Base-by-base conservation (phyloP, 2,888 invertebrate genomes). In the Dicranocentrus wangi region DNA sequence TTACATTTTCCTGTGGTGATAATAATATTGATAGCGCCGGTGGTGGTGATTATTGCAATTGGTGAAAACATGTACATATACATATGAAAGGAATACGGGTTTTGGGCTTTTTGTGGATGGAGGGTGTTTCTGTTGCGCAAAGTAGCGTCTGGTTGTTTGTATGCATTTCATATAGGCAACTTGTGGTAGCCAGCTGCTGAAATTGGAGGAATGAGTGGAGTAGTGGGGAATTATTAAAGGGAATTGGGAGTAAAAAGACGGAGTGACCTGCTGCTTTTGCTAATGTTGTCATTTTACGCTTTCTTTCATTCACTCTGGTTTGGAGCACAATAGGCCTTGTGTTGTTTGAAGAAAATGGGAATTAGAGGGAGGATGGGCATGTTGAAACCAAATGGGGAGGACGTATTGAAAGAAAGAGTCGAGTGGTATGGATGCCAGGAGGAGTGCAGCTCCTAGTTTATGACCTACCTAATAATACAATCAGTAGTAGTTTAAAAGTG, bases 1-100 rank as follows among this genome's bases (percentile, higher is more conserved):
- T n/a, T n/a, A n/a, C 19, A 55, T 25, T 55, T 23, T 55, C 10
- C 8, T 53, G 17, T 53, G 23, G 19, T 23, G 25, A 23, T 13
- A 55, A 55, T 55, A 25, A 55, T 25, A 55, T 21, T 23, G 25
- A 55, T 55, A 55, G 8, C 55, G 55, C 55, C 55, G 55, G 25
- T n/a, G 55, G 55, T 55, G 55, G 55, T 55, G 55, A 55, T 55
- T 55, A 55, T 55, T 8, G n/a, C 55, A 55, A 55, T 55, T 55
- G 55, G 55, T 23, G 55, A 25, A 25, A 55, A 5, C 21, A 25
- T 13, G 8, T 23, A 25, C 7, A 25, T 10, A 23, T 15, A 47
- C 3, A 3, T n/a, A 47, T 47, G 47, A 47, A 47, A 17, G 17
- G 17, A 5, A 39, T 43, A 39, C 7, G 5, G 39, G 47, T 51